Conservation (phyloP, 2,113 vertebrate species). For the Prunella himalayana region DNA sequence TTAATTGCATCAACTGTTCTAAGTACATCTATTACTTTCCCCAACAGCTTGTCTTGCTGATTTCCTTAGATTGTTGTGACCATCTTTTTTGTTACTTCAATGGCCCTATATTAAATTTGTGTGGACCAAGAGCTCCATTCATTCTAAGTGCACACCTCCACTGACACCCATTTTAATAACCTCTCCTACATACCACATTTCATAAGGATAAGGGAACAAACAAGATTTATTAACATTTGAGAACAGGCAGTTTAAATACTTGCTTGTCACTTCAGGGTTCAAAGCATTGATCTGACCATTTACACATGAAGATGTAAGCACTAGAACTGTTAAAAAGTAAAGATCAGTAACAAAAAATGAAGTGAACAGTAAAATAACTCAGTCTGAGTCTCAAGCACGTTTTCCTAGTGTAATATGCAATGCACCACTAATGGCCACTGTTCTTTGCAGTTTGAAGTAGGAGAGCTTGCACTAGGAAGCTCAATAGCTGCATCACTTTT, state of each 20-base stretch:
- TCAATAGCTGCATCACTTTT: background rate
- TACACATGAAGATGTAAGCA: background rate
- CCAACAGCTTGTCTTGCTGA: background rate
- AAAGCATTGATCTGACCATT: background rate
- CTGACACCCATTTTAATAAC: background rate
- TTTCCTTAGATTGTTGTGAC: background rate
- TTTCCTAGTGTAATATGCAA: background rate
- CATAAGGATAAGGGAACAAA: background rate
- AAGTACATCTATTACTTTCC: background rate
- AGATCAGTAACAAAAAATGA: background rate
- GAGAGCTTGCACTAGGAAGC: background rate
- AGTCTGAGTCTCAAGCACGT: background rate
- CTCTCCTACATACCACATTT: background rate
- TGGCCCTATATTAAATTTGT: background rate
- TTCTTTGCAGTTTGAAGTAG: background rate
- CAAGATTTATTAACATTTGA: background rate
- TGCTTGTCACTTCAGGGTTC: background rate
- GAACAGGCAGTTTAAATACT: background rate
- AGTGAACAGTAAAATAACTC: background rate
- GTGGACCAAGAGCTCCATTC: background rate
- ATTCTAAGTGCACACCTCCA: background rate
- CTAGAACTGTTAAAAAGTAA: background rate
- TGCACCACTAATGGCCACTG: background rate
- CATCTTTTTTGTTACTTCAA: background rate
- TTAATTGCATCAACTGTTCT: background rate